A percentile compares a stretch with the other conserved stretches of the same genome.
Evolutionary conservation across 2,113 vertebrate genomes (phyloP).

Genomic region (Zapornia atra): DNA sequence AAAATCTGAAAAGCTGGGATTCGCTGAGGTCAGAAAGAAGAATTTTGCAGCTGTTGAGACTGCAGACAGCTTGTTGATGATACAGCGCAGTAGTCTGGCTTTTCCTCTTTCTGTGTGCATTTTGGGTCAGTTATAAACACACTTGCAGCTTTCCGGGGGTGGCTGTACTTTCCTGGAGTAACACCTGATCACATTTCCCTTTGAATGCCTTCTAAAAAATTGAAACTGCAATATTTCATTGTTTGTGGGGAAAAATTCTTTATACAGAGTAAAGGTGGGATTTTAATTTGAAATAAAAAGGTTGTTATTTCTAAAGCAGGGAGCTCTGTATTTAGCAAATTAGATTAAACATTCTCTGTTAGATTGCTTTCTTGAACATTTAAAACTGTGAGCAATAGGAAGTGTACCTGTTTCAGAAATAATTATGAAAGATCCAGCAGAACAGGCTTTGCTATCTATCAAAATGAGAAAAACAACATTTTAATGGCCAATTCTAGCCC

Average conservation of each 20-base stretch:
- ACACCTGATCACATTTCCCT: neutral
- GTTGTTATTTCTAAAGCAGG: neutral
- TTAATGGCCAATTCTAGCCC: neutral
- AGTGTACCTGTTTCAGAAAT: neutral
- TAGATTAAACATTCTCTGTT: neutral
- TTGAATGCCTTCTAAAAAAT: neutral
- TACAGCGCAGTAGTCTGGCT: neutral
- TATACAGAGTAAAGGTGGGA: neutral
- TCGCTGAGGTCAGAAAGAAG: neutral
- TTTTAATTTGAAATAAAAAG: neutral
- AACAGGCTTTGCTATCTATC: neutral
- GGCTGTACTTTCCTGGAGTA: neutral
- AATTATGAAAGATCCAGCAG: neutral
- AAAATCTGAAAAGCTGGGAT: neutral
- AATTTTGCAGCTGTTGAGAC: neutral
- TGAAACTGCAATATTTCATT: neutral
- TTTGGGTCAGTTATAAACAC: neutral
- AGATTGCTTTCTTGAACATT: neutral
- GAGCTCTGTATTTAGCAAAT: neutral
- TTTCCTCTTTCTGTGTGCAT: neutral
- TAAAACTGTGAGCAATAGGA: neutral
- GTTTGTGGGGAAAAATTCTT: neutral
- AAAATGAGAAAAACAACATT: neutral
- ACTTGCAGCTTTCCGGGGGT: neutral
- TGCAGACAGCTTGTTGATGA: neutral